These are phyloP conservation scores for Neolamprologus sp. DNA, from an alignment of 2,113 vertebrate genomes.

Conservation along the genomic window DNA sequence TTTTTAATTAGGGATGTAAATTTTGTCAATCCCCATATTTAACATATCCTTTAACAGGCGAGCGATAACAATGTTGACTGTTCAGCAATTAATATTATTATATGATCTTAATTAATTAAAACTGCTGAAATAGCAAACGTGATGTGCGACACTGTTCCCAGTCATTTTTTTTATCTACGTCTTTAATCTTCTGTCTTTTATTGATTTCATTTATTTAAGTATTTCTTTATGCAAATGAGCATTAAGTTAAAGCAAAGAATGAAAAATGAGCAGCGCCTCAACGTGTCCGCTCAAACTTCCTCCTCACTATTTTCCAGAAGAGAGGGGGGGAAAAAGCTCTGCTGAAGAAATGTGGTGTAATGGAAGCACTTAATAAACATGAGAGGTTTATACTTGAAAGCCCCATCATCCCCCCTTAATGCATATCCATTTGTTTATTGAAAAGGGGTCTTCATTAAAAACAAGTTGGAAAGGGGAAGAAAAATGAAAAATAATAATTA, in stretches of 20 bases:
- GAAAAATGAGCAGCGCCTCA: neutral
- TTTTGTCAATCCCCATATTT: neutral
- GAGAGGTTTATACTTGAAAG: conserved; percentile 68
- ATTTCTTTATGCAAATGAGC: neutral
- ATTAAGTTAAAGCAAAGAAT: neutral
- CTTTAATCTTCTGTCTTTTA: neutral
- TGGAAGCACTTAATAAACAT: conserved; percentile 69
- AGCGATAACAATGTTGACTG: neutral
- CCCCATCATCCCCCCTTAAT: conserved; percentile 65
- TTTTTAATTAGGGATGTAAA: neutral
- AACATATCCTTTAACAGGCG: neutral
- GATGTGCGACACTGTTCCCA: neutral
- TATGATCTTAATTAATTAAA: neutral
- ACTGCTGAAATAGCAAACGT: neutral
- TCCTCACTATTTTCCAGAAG: conserved; percentile 3
- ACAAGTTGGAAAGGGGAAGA: conserved; percentile 55
- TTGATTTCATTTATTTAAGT: neutral
- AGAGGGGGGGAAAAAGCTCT: neutral
- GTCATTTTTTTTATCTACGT: neutral
- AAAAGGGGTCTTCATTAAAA: conserved; percentile 66
- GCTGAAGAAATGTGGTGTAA: conserved; percentile 60
- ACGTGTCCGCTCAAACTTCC: neutral
- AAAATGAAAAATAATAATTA: conserved; percentile 69
- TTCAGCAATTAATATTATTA: neutral
- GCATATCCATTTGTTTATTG: conserved; percentile 70